phyloP scores from a whole-genome alignment of 2,113 vertebrate species.

The Apodemus sylvaticus region DNA sequence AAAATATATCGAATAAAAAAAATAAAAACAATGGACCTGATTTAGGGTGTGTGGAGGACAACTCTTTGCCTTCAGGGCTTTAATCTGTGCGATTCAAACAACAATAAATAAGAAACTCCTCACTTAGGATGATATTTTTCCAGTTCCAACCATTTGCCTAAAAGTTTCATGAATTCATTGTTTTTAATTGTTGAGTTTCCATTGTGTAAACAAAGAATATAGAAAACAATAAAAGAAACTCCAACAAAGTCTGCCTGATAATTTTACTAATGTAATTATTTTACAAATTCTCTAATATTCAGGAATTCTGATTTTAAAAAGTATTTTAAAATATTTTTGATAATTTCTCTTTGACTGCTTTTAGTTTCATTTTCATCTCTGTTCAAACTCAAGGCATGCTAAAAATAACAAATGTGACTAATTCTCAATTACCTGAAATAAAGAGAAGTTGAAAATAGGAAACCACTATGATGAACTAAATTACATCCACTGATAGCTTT shows the following conservation, averaged over 20 bases:
- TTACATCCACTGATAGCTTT: constrained; percentile 65
- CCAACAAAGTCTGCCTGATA: background rate
- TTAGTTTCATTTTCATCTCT: constrained; percentile 57
- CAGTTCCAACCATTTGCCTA: no score
- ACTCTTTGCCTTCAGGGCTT: background rate
- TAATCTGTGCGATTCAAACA: background rate
- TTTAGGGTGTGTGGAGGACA: background rate
- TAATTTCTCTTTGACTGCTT: constrained; percentile 57
- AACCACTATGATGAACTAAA: constrained; percentile 63
- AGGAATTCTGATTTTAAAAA: background rate
- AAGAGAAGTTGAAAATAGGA: constrained; percentile 63
- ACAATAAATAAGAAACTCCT: constrained; percentile 1
- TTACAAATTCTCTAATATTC: background rate
- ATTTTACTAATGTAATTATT: background rate
- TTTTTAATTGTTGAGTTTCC: no score
- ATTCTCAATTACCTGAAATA: constrained; percentile 74
- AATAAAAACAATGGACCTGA: background rate
- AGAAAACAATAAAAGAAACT: no score
- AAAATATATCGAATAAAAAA: no score
- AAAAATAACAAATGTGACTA: constrained; percentile 77
- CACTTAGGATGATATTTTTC: no score
- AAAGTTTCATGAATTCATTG: no score
- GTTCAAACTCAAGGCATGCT: constrained; percentile 54
- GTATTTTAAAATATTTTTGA: constrained; percentile 20
- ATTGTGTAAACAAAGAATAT: no score